Base-by-base conservation (phyloP, 2,113 vertebrate genomes). In the Reinhardtius hippoglossoides region DNA sequence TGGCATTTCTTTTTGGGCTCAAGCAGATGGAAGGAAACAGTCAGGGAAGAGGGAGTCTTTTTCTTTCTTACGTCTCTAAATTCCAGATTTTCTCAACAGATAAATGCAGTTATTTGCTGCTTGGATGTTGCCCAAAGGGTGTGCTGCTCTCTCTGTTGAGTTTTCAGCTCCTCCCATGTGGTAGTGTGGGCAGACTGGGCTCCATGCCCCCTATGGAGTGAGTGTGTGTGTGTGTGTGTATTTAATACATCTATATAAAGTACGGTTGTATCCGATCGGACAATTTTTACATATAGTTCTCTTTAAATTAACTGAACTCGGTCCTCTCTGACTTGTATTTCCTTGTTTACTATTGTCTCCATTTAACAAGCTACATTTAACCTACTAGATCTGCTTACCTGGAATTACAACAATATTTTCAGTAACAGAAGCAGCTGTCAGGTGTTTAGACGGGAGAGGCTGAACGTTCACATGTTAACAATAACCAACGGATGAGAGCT, bases 161-260 rank as follows among this genome's bases (percentile, higher is more conserved):
- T 85, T 79, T 71, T 64, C 26, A 27, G 76, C 74, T 87, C 80
- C 82, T 84, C 86, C 87, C 86, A 85, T 90, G 86, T 88, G 88
- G 87, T 76, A n/a, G 46, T 46, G 85, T 86, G 87, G 82, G 78
- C 78, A 86, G 71, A 82, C 78, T 87, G 80, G 76, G 80, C 78
- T 74, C 65, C n/a, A 44, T 80, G 69, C 59, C 82, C 80, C 81
- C 76, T 76, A 9, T 66, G 67, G 68, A 74, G 63, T 9, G 62
- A 57, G 42, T 35, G 0, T 31, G 13, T 68, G n/a, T n/a, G n/a
- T n/a, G 5, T 40, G n/a, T 42, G n/a, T 61, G 7, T 35, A 20
- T 16, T 21, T 50, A 50, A 59, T 52, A 31, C 3, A 52, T 50
- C 4, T 31, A 35, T 44, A 42, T 67, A 54, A 2, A 54, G 60